Percentiles rank a stretch among this genome's conserved stretches.
Evolutionary conservation across 2,888 invertebrate species (phyloP).

Genomic region (Plagodis dolabraria): DNA sequence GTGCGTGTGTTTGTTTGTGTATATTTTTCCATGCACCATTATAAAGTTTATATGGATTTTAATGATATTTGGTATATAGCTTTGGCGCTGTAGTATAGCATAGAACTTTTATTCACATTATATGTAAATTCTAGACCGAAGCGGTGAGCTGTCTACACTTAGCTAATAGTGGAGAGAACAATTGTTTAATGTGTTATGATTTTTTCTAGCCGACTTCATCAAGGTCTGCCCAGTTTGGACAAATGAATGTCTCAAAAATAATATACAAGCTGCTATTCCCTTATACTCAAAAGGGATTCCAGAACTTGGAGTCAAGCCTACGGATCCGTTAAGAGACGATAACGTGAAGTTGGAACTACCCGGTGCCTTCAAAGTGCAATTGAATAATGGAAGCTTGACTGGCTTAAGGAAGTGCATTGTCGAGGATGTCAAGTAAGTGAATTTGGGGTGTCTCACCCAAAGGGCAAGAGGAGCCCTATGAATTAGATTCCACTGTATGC

Average conservation of each 20-base stretch:
- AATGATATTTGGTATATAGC: no score
- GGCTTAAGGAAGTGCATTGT: slow-evolving; percentile 66
- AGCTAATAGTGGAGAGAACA: no score
- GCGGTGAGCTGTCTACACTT: no score
- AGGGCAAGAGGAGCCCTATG: no score
- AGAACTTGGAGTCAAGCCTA: slow-evolving; percentile 50
- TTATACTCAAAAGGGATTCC: slow-evolving; percentile 60
- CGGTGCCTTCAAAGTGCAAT: slow-evolving; percentile 59
- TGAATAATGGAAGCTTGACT: slow-evolving; percentile 57
- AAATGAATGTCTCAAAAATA: slow-evolving; percentile 60
- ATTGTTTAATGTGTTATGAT: background rate
- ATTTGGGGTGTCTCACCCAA: background rate
- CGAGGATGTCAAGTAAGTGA: slow-evolving; percentile 57
- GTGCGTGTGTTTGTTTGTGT: no score
- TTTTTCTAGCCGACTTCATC: slow-evolving; percentile 54
- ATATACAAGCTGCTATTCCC: slow-evolving; percentile 58
- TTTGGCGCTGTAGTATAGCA: no score
- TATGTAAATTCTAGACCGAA: no score
- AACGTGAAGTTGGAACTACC: slow-evolving; percentile 51
- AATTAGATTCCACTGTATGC: no score
- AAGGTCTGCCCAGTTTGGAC: slow-evolving; percentile 55
- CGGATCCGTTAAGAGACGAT: slow-evolving; percentile 58
- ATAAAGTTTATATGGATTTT: no score
- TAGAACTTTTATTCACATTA: no score
- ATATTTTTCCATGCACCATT: no score